Evolutionary conservation across 2,113 vertebrate species (phyloP).

Genomic region (Toxotes jaculatrix): DNA sequence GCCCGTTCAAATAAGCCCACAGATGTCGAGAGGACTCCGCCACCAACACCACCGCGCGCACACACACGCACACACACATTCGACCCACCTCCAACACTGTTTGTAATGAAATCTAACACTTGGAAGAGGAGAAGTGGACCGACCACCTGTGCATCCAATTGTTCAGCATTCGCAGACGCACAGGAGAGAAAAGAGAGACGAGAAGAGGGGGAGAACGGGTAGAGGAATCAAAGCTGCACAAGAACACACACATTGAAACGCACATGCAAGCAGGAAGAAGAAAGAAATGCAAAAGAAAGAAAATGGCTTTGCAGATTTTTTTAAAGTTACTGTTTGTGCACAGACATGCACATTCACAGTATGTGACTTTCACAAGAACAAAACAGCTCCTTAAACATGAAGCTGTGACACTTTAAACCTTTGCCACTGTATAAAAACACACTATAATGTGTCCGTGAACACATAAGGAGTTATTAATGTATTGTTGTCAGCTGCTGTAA

Average conservation of each 20-base stretch:
- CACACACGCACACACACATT: slow-evolving; percentile 45
- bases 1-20: slow-evolving; percentile 73
- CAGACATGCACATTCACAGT: too few relatives aligned
- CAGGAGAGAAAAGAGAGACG: slow-evolving; percentile 59
- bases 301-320: slow-evolving; percentile 1
- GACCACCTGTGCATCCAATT: slow-evolving; percentile 82
- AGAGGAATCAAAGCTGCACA: slow-evolving; percentile 50
- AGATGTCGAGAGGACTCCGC: slow-evolving; percentile 74
- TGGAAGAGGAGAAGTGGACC: slow-evolving; percentile 79
- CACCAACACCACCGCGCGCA: slow-evolving; percentile 46
- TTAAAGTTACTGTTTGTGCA: background rate
- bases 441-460: too few relatives aligned
- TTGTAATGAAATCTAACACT: slow-evolving; percentile 83
- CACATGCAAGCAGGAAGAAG: slow-evolving; percentile 21
- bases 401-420: too few relatives aligned
- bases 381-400: too few relatives aligned
- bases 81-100: slow-evolving; percentile 79
- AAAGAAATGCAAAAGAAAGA: slow-evolving; percentile 28
- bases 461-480: background rate
- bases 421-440: too few relatives aligned
- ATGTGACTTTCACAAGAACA: too few relatives aligned
- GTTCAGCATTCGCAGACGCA: slow-evolving; percentile 69
- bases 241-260: slow-evolving; percentile 11
- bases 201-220: slow-evolving; percentile 31
- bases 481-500: background rate